Percentiles rank a stretch among this genome's conserved stretches.
Conservation (phyloP, 2,888 invertebrate genomes). For the Mesorhabditis spiculigera region DNA sequence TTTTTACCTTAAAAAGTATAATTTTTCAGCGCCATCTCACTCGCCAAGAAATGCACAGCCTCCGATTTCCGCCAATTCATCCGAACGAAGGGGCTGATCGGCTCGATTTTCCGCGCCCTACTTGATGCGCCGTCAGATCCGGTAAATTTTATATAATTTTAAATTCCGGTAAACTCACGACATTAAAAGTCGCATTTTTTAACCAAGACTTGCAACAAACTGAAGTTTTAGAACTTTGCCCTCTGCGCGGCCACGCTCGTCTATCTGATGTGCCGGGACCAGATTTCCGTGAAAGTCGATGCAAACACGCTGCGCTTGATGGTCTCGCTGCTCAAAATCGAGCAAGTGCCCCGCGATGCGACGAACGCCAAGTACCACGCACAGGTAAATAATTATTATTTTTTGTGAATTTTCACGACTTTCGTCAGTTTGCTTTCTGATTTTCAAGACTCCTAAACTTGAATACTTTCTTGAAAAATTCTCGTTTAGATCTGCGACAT, state of each 20-base stretch:
- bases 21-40: conserved; percentile 34
- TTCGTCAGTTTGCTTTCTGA: background rate
- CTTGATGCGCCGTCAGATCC: conserved; percentile 30
- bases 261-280: conserved; percentile 51
- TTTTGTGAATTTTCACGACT: background rate
- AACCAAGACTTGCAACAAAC: too few relatives aligned
- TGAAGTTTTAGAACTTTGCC: conserved; percentile 24
- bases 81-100: conserved; percentile 27
- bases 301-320: conserved; percentile 26
- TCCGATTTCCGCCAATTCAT: conserved; percentile 51
- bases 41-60: conserved; percentile 43
- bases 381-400: background rate
- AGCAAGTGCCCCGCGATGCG: conserved; percentile 14
- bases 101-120: conserved; percentile 28
- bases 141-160: conserved; percentile 11
- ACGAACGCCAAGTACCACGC: background rate
- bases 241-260: conserved; percentile 34
- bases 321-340: conserved; percentile 38
- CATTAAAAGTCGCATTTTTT: background rate
- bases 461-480: background rate
- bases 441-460: background rate
- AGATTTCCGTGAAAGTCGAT: conserved; percentile 32
- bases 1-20: background rate
- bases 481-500: conserved; percentile 41
- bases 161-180: background rate